A percentile compares a stretch with the other conserved stretches of the same genome.
These are phyloP conservation scores for Germaria angustata DNA, from an alignment of 2,888 invertebrate genomes.

Conservation along the genomic window DNA sequence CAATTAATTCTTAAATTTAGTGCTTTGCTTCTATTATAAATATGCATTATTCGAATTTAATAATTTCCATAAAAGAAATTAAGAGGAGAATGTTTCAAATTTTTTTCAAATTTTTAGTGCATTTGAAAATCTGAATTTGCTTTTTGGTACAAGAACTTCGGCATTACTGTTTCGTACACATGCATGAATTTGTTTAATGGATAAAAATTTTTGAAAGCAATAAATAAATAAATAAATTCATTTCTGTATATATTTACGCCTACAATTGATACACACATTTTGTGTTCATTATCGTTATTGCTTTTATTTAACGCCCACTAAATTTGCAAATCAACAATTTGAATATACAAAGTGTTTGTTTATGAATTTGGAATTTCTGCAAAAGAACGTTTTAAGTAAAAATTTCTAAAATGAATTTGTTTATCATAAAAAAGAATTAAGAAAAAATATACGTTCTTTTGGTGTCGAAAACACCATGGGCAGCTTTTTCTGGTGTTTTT, in stretches of 20 bases:
- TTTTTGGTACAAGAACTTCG: too few relatives aligned
- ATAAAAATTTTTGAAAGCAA: neutral
- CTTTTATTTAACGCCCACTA: conserved; percentile 10
- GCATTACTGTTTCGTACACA: neutral
- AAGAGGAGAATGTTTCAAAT: too few relatives aligned
- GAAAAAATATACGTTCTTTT: too few relatives aligned
- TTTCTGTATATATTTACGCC: conserved; percentile 34
- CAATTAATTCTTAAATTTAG: too few relatives aligned
- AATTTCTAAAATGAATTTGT: neutral
- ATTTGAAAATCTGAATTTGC: too few relatives aligned
- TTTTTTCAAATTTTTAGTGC: too few relatives aligned
- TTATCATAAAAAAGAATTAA: neutral
- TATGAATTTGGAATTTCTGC: neutral
- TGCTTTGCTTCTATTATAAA: too few relatives aligned
- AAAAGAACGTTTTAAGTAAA: neutral
- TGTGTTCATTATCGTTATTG: neutral
- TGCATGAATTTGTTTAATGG: neutral
- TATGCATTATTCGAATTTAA: too few relatives aligned
- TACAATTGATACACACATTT: conserved; percentile 25
- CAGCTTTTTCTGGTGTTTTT: too few relatives aligned
- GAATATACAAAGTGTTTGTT: neutral
- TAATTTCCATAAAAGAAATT: too few relatives aligned
- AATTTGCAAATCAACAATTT: neutral
- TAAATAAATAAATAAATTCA: neutral
- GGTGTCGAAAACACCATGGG: too few relatives aligned